Evolutionary conservation across 2,113 vertebrate genomes (phyloP).

Genomic region (Casuarius casuarius): DNA sequence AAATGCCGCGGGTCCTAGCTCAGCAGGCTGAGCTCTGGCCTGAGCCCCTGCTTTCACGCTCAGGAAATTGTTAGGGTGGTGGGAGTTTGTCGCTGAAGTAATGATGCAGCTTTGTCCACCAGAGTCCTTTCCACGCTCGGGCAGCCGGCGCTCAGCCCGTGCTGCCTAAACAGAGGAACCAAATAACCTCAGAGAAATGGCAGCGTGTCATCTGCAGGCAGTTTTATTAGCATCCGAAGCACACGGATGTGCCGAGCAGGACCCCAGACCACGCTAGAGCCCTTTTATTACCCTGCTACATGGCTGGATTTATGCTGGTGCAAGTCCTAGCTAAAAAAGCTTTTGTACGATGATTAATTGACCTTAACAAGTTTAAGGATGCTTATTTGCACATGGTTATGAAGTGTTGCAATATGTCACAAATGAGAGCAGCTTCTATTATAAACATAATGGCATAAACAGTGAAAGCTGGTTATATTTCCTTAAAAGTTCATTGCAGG

Average conservation of each 20-base stretch:
- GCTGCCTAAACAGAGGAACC: not conserved
- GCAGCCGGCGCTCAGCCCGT: not conserved
- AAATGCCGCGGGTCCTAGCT: not conserved
- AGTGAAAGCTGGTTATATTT: slow-evolving; percentile 83
- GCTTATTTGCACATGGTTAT: slow-evolving; percentile 84
- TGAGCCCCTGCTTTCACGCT: rapidly evolving
- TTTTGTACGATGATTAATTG: slow-evolving; percentile 83
- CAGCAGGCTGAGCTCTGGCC: not conserved
- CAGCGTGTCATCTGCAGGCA: not conserved
- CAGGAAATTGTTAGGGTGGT: not conserved
- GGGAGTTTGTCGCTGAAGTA: not conserved
- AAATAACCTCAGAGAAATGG: slow-evolving; percentile 43
- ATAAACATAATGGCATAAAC: slow-evolving; percentile 76
- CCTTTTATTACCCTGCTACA: slow-evolving; percentile 17
- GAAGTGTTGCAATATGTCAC: slow-evolving; percentile 82
- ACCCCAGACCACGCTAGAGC: not conserved
- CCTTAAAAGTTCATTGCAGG: slow-evolving; percentile 87
- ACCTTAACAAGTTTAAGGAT: slow-evolving; percentile 82
- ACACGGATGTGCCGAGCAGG: slow-evolving; percentile 6
- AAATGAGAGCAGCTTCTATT: slow-evolving; percentile 79
- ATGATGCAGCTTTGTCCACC: not conserved
- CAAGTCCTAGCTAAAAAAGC: slow-evolving; percentile 56
- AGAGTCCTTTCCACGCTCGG: not conserved
- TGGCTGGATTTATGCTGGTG: slow-evolving; percentile 13
- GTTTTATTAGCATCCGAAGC: slow-evolving; percentile 50